Evolutionary conservation across 2,113 vertebrate genomes (phyloP), one percentile per base, ranked within the genome.

Genomic region (Gasterosteus nipponicus): DNA sequence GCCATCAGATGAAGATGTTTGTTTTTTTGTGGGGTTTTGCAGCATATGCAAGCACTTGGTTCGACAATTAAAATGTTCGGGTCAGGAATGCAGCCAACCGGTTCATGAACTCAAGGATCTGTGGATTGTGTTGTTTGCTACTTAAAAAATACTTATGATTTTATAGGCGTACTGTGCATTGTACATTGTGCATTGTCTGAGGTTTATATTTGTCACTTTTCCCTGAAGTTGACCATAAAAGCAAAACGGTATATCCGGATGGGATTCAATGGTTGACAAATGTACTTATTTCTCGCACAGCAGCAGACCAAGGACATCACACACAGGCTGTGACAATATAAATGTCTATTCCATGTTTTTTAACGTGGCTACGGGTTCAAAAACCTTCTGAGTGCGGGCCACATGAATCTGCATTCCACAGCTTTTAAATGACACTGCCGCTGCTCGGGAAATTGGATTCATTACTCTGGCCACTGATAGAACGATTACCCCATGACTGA

Each of bases 361-460:
- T 64, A 78, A 90, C 74, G 81, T 89, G 77, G 69, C 74, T 72
- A 41, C 47, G 60, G 64, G 53, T 85, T 76, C 54, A 79, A 75
- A 74, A 82, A 78, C 66, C 76, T 62, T 72, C 41, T 75, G 68
- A 80, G 65, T 44, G 60, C 47, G 9, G 12, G 14, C 29, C 11
- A 51, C 38, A 77, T 87, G 81, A 80, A 89, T 90, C 83, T 88
- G 54, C 81, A 76, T 90, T 87, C 59, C 66, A 79, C 81, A 63
- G 82, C 73, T 75, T 69, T 76, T 85, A 77, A 86, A 85, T 81
- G 80, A 87, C 69, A 60, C 56, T 31, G 77, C 64, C 71, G 47
- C 82, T 75, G 81, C 83, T 69, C 22, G 67, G 78, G 77, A 88
- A 91, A 88, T 88, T 88, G 83, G 81, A 88, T 91, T 92, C 87